Percentiles rank a stretch among this genome's conserved stretches.
Evolutionary conservation across 2,888 invertebrate species (phyloP).

Genomic region (Limenitis camilla): DNA sequence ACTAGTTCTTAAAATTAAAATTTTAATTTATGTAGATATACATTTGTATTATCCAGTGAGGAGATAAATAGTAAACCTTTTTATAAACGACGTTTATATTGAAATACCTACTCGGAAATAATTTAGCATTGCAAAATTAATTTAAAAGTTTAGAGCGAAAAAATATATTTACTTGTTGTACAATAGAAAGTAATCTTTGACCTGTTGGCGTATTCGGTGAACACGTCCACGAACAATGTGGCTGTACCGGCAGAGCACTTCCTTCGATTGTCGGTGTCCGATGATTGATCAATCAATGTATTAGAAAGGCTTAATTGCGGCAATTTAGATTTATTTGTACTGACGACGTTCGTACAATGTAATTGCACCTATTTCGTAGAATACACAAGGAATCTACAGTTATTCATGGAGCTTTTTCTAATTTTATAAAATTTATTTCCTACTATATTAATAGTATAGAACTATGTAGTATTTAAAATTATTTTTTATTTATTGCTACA

Average conservation of each 20-base stretch:
- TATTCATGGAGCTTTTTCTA: neutral
- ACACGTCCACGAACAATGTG: slow-evolving; percentile 56
- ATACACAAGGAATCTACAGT: neutral
- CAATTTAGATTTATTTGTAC: slow-evolving; percentile 64
- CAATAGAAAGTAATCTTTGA: slow-evolving; percentile 28
- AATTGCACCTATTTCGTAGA: slow-evolving; percentile 14
- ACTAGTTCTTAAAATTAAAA: no score
- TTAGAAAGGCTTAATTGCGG: slow-evolving; percentile 68
- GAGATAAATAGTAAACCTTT: no score
- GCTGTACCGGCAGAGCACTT: slow-evolving; percentile 50
- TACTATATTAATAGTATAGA: no score
- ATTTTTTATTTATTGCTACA: no score
- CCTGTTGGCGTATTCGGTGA: slow-evolving; percentile 29
- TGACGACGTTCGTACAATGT: slow-evolving; percentile 33
- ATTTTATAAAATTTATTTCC: neutral
- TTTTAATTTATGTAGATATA: no score
- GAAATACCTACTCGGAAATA: no score
- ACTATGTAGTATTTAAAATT: no score
- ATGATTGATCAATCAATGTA: slow-evolving; percentile 72
- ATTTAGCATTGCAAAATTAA: no score
- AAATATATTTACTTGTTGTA: neutral
- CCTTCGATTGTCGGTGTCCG: slow-evolving; percentile 57
- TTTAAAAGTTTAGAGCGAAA: no score
- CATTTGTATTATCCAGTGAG: no score
- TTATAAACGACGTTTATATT: no score